Evolutionary conservation across 2,888 invertebrate species (phyloP), one percentile per base, ranked within the genome.

Genomic region (Patella ulyssiponensis): DNA sequence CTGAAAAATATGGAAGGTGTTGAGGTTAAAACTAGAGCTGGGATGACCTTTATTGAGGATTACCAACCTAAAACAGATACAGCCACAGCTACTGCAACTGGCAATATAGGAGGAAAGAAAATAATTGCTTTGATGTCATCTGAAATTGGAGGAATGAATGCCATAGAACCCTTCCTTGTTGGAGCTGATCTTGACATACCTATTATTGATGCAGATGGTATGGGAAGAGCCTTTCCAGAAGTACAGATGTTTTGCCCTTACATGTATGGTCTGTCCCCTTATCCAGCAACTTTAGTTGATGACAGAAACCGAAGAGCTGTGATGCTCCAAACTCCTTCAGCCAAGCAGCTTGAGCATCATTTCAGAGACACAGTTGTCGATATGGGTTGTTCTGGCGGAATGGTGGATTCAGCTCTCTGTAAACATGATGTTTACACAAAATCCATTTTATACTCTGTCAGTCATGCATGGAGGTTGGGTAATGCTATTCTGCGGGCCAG

Each of bases 171-270:
- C 3, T 79, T 90, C 9, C 72, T 86, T 11, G 84, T 88, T 9
- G 87, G 84, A 9, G 89, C 88, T 0, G 82, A 83, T 15, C 79
- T 87, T 12, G 84, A 81, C 12, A 51, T 90, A 14, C 90, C 90
- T 0, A 81, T 89, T 4, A 54, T 90, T 2, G 91, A 91, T 77
- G 85, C 85, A 75, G 90, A 90, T 76, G 86, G 87, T 3, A 90
- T 91, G 90, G 90, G 90, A 7, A 79, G 91, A 64, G 91, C 91
- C 2, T 91, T 89, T 80, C 91, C 91, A 3, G 88, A 89, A 76
- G 76, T 86, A 7, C 87, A 89, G 82, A 88, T 88, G 88, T 85
- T 86, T 71, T 75, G 82, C 1, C 87, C 89, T 9, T 83, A 86
- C 15, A 90, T 90, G 52, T 85, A 87, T 75, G 90, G 86, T 12